Conservation (phyloP, 1,140 invertebrate genomes). For the Pollicipes pollicipes region DNA sequence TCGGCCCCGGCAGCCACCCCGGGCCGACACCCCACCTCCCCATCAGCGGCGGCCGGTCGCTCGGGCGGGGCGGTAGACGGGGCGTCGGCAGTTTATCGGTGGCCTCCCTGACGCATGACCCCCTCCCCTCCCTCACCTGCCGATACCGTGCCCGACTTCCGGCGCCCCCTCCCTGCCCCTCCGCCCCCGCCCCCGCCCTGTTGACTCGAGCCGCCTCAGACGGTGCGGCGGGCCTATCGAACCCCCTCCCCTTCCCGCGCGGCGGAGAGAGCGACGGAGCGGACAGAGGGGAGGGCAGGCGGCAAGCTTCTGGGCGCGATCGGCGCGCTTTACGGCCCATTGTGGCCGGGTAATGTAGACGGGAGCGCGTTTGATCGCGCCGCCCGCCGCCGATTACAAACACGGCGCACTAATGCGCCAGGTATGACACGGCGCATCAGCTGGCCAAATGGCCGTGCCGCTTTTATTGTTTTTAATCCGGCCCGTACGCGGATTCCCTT, state of each 20-base stretch:
- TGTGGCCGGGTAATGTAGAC: background rate
- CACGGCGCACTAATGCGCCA: background rate
- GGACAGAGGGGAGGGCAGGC: too few species aligned
- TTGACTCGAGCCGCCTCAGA: background rate
- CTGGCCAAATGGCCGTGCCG: background rate
- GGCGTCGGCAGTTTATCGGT: background rate
- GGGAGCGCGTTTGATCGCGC: background rate
- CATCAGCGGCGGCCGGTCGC: too few species aligned
- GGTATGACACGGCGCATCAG: background rate
- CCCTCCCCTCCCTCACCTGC: too few species aligned
- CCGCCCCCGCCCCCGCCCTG: background rate
- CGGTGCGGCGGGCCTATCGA: background rate
- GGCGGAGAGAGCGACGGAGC: background rate
- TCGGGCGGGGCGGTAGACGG: too few species aligned
- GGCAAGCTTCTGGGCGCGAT: too few species aligned
- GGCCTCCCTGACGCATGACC: background rate
- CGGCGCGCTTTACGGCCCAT: background rate
- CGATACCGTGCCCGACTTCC: too few species aligned
- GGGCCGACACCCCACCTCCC: too few species aligned
- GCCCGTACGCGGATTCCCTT: background rate
- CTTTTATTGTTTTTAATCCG: background rate
- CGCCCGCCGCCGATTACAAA: background rate
- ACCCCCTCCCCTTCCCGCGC: too few species aligned
- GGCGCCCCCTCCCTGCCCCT: too few species aligned
- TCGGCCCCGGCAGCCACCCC: too few species aligned